phyloP scores from a whole-genome alignment of 2,888 invertebrate genomes.

The Boloria euphrosyne region DNA sequence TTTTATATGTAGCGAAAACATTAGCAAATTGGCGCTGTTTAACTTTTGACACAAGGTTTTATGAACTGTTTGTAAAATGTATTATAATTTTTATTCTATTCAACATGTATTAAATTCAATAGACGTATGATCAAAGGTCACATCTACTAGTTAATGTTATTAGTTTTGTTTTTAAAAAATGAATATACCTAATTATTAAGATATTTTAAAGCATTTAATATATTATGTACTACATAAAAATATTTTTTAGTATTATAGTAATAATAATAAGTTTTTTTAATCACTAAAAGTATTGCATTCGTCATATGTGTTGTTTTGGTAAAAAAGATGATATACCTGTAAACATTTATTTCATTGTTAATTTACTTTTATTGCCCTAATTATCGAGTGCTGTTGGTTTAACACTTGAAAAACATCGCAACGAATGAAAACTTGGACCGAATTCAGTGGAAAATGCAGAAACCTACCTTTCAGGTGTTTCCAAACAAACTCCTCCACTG shows the following conservation, averaged over 20 bases:
- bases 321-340: no score
- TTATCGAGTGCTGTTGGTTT: background rate
- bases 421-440: slow-evolving; percentile 58
- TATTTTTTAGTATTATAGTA: no score
- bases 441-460: slow-evolving; percentile 49
- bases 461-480: slow-evolving; percentile 76
- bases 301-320: no score
- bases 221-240: no score
- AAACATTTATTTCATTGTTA: no score
- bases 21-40: background rate
- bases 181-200: no score
- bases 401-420: slow-evolving; percentile 5
- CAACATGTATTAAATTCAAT: slow-evolving; percentile 9
- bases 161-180: background rate
- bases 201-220: no score
- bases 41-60: background rate
- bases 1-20: background rate
- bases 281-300: no score
- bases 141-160: slow-evolving; percentile 10
- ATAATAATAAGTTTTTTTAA: no score
- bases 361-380: no score
- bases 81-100: slow-evolving; percentile 12
- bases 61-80: background rate
- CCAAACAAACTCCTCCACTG: slow-evolving; percentile 71
- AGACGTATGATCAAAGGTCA: slow-evolving; percentile 17